Base-by-base conservation (phyloP, 2,113 vertebrate genomes). In the Nyctereutes procyonoides region DNA sequence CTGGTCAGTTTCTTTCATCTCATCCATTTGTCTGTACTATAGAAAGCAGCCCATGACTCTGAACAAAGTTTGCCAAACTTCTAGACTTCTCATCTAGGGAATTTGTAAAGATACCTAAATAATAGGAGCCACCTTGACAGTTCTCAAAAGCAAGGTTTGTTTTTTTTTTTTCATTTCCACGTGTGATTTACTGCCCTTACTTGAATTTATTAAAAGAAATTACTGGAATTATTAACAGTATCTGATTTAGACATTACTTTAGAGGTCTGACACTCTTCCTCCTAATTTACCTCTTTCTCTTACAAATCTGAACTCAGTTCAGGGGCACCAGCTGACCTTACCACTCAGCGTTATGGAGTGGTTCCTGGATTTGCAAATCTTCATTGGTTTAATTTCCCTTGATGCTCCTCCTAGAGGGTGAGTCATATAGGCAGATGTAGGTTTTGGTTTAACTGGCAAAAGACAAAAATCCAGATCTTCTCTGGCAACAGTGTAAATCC, bases 351-450 rank as follows among this genome's bases (percentile, higher is more conserved):
- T 51, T 38, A 24, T 2, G 38, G 28, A 95, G 60, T 17, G 90
- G 58, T 17, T 91, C 43, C 24, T 0, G 3, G 77, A 16, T 77
- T 88, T 71, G 55, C 90, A 81, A 88, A 20, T 38, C 71, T 30
- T 69, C 7, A 55, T 87, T 76, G 65, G 3, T n/a, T 95, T 92
- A 17, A 80, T 51, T 56, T 48, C 74, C 76, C 97, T 93, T 91
- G 88, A 83, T 88, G 56, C 2, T 14, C 53, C n/a, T 86, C 84
- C 63, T 43, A 79, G 58, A 53, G 30, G 13, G 26, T 96, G 83
- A 58, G 19, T 56, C 76, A 94, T 1, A 24, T 12, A 60, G 74
- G 26, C 53, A 88, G 56, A 5, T 11, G 12, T 10, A 48, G 56
- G 5, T 35, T 85, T 73, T 16, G 11, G 6, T 55, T 97, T 58